phyloP scores from a whole-genome alignment of 2,797 vertebrate genomes.

The Silurus lanzhouensis region DNA sequence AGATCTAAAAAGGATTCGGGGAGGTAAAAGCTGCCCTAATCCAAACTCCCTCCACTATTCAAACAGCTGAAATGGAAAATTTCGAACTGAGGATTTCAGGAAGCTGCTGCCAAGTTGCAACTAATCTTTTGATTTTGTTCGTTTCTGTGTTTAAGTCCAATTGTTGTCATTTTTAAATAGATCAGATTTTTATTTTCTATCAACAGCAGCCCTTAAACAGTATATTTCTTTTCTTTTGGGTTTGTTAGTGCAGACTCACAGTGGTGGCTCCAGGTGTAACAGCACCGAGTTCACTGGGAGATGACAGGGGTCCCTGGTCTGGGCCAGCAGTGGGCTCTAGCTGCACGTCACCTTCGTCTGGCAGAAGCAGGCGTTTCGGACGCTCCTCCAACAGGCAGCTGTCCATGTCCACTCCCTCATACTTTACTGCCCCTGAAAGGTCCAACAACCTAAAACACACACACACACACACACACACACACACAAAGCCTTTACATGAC shows the following conservation, averaged over 20 bases:
- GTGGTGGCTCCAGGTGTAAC: constrained; percentile 55
- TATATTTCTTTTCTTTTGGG: neutral
- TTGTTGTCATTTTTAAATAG: neutral
- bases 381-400: constrained; percentile 81
- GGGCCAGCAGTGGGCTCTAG: constrained; percentile 69
- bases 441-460: constrained; percentile 78
- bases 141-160: neutral
- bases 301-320: constrained; percentile 54
- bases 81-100: constrained; percentile 4
- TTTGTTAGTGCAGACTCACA: constrained; percentile 57
- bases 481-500: neutral
- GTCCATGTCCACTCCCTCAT: constrained; percentile 81
- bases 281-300: constrained; percentile 57
- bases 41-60: neutral
- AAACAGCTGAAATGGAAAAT: neutral
- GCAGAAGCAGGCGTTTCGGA: constrained; percentile 56
- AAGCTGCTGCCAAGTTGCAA: neutral
- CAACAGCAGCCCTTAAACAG: neutral
- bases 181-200: neutral
- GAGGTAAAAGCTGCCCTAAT: neutral
- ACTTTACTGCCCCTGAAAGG: constrained; percentile 80
- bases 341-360: constrained; percentile 64
- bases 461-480: neutral
- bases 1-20: constrained; percentile 5
- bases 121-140: constrained; percentile 5